Conservation (phyloP, 2,888 invertebrate genomes). For the Liodrosophila aerea region DNA sequence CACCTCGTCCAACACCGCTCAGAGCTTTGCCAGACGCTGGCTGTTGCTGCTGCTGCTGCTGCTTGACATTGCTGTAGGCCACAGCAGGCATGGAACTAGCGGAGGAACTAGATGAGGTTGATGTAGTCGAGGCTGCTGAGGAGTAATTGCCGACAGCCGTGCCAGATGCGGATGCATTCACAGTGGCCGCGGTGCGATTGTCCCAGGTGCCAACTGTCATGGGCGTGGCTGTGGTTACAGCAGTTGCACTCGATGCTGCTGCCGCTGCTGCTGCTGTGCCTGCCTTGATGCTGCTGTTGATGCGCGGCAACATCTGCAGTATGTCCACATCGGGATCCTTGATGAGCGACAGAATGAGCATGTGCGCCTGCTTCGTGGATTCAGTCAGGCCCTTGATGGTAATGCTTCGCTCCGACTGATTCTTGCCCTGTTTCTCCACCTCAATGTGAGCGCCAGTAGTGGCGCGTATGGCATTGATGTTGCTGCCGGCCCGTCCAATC, state of each 20-base stretch:
- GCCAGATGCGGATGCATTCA: conserved; percentile 19
- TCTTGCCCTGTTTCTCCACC: conserved; percentile 98
- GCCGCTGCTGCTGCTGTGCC: conserved; percentile 20
- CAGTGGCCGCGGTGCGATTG: conserved; percentile 76
- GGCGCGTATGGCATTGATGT: conserved; percentile 98
- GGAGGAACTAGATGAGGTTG: conserved; percentile 70
- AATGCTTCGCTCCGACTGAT: conserved; percentile 96
- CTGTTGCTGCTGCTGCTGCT: conserved; percentile 18
- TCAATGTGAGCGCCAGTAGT: conserved; percentile 99
- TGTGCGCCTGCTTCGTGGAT: conserved; percentile 95
- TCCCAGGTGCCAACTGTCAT: conserved; percentile 81
- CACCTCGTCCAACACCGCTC: conserved; percentile 44
- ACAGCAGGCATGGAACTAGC: conserved; percentile 60
- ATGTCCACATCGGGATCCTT: conserved; percentile 98
- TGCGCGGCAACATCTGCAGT: conserved; percentile 89
- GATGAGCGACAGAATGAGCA: conserved; percentile 94
- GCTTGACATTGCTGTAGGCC: conserved; percentile 52
- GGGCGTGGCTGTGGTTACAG: conserved; percentile 21
- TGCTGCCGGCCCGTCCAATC: conserved; percentile 98
- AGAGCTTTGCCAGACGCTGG: conserved; percentile 28
- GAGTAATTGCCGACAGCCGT: conserved; percentile 56
- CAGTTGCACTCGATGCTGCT: conserved; percentile 11
- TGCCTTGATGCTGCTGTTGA: conserved; percentile 80
- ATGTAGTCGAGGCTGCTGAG: conserved; percentile 70
- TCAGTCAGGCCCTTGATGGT: conserved; percentile 97